Conservation (phyloP, 2,888 invertebrate genomes). For the Platycheirus rosarum region DNA sequence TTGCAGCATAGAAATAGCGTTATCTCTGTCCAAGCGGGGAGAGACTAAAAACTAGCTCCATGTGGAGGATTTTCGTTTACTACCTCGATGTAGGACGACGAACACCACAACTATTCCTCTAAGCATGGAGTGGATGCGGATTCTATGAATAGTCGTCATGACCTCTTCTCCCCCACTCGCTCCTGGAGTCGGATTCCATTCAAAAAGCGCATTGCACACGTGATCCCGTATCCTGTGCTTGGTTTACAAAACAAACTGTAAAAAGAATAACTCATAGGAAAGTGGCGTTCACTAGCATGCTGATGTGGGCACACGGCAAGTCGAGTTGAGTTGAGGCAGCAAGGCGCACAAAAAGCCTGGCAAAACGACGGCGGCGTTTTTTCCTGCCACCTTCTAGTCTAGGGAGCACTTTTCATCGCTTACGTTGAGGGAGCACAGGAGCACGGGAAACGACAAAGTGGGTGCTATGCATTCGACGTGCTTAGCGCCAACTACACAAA, state of each 20-base stretch:
- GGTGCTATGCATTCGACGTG: slow-evolving; percentile 54
- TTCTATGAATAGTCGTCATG: slow-evolving; percentile 36
- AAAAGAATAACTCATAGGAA: slow-evolving; percentile 67
- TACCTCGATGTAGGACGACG: neutral
- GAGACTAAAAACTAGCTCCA: slow-evolving; percentile 54
- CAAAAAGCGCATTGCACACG: slow-evolving; percentile 59
- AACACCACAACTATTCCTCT: slow-evolving; percentile 58
- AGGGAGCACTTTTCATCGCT: slow-evolving; percentile 53
- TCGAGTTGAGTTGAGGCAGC: slow-evolving; percentile 35
- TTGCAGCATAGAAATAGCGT: slow-evolving; percentile 39
- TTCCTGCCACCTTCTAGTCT: slow-evolving; percentile 50
- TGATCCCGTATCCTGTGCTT: slow-evolving; percentile 54
- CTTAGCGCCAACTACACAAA: slow-evolving; percentile 62
- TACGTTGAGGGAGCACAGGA: neutral
- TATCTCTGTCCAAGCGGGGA: slow-evolving; percentile 16
- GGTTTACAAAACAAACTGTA: slow-evolving; percentile 66
- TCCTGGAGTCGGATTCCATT: slow-evolving; percentile 45
- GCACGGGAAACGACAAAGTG: slow-evolving; percentile 32
- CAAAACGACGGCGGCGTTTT: slow-evolving; percentile 36
- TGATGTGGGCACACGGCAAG: slow-evolving; percentile 37
- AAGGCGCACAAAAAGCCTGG: slow-evolving; percentile 44
- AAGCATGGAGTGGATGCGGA: slow-evolving; percentile 44
- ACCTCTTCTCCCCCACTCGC: neutral
- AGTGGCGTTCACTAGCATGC: slow-evolving; percentile 47
- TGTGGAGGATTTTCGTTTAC: neutral